Conservation (phyloP, 1,140 invertebrate species). For the Battus philenor region DNA sequence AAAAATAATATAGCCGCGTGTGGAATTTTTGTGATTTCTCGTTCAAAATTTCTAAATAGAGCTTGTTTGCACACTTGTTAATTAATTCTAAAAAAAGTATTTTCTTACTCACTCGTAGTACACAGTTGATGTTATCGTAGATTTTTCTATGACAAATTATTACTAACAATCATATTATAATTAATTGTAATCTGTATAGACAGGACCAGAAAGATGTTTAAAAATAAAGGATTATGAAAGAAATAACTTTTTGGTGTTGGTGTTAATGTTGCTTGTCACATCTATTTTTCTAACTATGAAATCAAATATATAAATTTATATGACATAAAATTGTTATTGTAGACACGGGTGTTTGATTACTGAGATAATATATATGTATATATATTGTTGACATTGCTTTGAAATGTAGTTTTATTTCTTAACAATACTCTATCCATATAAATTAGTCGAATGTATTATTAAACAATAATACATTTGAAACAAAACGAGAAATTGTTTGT, state of each 20-base stretch:
- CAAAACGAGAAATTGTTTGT: no score
- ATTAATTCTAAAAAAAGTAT: constrained; percentile 44
- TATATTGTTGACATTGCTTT: constrained; percentile 72
- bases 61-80: constrained; percentile 39
- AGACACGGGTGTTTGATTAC: constrained; percentile 48
- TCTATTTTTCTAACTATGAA: constrained; percentile 68
- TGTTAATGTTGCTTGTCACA: constrained; percentile 60
- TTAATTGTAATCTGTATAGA: constrained; percentile 21
- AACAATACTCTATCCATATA: no score
- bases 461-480: no score
- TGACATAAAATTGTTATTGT: constrained; percentile 54
- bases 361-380: constrained; percentile 55
- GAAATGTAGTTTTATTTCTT: constrained; percentile 50
- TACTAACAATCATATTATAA: constrained; percentile 12
- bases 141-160: constrained; percentile 25
- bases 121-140: constrained; percentile 26
- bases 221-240: constrained; percentile 33
- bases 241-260: constrained; percentile 39
- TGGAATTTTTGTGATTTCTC: constrained; percentile 16
- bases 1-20: no score
- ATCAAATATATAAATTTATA: constrained; percentile 47
- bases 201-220: constrained; percentile 29
- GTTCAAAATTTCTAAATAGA: constrained; percentile 24
- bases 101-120: constrained; percentile 31
- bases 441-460: no score